Conservation (phyloP, 1,140 invertebrate species). For the Calephelis nemesis region DNA sequence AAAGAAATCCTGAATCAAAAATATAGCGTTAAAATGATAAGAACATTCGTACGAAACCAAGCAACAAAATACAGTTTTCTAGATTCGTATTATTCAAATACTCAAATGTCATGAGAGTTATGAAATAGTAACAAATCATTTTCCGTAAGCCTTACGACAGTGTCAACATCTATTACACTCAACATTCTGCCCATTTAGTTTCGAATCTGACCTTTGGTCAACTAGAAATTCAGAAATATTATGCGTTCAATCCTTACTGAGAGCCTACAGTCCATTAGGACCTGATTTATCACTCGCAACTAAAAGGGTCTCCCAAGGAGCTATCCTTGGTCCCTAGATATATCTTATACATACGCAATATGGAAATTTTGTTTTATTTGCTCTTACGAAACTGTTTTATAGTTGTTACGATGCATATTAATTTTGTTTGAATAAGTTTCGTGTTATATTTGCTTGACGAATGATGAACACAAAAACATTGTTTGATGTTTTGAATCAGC, state of each 20-base stretch:
- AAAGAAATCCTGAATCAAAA: no score
- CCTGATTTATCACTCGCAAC: constrained; percentile 62
- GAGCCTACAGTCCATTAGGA: constrained; percentile 58
- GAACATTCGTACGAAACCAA: no score
- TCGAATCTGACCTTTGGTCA: constrained; percentile 10
- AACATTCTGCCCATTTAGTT: constrained; percentile 20
- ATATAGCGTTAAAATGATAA: no score
- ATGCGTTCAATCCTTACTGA: constrained; percentile 25
- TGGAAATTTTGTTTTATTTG: constrained; percentile 46
- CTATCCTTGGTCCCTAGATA: constrained; percentile 40
- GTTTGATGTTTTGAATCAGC: no score
- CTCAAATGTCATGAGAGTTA: neutral
- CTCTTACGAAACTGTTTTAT: constrained; percentile 23
- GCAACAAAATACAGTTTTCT: no score
- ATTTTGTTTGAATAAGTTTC: neutral
- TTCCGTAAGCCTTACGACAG: neutral
- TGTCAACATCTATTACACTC: constrained; percentile 6
- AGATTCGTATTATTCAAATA: neutral
- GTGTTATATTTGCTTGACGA: no score
- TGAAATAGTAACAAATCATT: neutral
- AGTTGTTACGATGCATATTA: neutral
- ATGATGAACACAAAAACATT: no score
- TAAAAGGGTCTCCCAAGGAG: constrained; percentile 61
- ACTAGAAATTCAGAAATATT: constrained; percentile 21
- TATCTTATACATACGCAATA: constrained; percentile 37